Evolutionary conservation across 2,888 invertebrate genomes (phyloP).

Genomic region (Plusia festucae): DNA sequence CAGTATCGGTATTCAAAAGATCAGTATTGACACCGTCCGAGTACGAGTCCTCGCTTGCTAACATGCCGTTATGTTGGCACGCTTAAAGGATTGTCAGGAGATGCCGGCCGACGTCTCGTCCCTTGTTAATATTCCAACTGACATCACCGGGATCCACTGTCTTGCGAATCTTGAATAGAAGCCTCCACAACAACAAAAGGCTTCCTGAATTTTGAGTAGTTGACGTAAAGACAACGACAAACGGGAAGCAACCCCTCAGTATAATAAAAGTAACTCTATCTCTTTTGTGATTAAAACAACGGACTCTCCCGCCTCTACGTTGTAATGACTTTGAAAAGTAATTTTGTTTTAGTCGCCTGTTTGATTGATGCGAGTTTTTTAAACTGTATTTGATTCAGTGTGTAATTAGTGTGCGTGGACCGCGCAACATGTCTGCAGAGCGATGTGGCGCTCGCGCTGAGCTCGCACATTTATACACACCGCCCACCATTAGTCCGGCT

Average conservation of each 20-base stretch:
- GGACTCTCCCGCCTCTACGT: slow-evolving; percentile 47
- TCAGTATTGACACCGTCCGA: slow-evolving; percentile 60
- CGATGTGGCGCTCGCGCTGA: slow-evolving; percentile 60
- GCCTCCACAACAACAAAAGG: slow-evolving; percentile 77
- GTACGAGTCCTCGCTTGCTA: slow-evolving; percentile 23
- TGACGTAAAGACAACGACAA: slow-evolving; percentile 69
- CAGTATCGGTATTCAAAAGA: slow-evolving; percentile 59
- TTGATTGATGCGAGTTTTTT: slow-evolving; percentile 58
- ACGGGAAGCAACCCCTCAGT: slow-evolving; percentile 62
- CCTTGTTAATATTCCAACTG: slow-evolving; percentile 83
- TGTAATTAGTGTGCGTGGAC: slow-evolving; percentile 67
- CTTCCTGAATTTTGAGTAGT: slow-evolving; percentile 82
- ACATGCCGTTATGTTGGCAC: slow-evolving; percentile 51
- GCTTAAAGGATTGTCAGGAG: slow-evolving; percentile 75
- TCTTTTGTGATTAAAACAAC: slow-evolving; percentile 69
- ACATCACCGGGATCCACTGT: slow-evolving; percentile 77
- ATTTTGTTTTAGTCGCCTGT: slow-evolving; percentile 58
- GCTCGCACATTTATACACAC: slow-evolving; percentile 69
- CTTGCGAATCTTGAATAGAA: slow-evolving; percentile 81
- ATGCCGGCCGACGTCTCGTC: slow-evolving; percentile 69
- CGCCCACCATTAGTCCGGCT: slow-evolving; percentile 65
- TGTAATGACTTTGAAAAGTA: slow-evolving; percentile 59
- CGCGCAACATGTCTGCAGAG: slow-evolving; percentile 70
- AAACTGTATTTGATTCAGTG: slow-evolving; percentile 44
- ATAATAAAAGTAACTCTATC: slow-evolving; percentile 69